Conservation (phyloP, 2,113 vertebrate genomes). For the Micronycteris hirsuta region DNA sequence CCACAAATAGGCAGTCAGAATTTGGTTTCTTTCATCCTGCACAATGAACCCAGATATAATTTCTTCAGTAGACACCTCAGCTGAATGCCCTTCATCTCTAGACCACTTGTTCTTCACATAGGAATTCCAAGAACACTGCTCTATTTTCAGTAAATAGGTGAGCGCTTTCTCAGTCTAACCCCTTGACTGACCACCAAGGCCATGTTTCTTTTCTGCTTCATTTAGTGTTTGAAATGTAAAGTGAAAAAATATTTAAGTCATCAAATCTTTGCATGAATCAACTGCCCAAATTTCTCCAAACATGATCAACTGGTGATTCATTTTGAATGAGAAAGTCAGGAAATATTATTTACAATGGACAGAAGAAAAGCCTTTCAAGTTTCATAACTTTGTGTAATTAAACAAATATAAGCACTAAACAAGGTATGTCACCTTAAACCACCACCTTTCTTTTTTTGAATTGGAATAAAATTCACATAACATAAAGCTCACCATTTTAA, state of each 20-base stretch:
- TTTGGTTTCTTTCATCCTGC: constrained; percentile 97
- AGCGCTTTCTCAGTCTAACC: background rate
- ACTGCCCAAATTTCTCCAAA: constrained; percentile 11
- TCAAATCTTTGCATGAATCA: background rate
- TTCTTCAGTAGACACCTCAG: background rate
- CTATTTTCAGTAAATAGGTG: background rate
- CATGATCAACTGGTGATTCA: background rate
- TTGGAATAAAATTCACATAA: background rate
- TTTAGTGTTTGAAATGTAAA: background rate
- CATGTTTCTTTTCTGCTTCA: background rate
- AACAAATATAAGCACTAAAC: background rate
- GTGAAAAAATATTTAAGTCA: background rate
- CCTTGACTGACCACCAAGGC: background rate
- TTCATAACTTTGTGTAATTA: background rate
- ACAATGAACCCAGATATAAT: constrained; percentile 13
- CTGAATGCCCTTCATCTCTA: background rate
- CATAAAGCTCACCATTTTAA: background rate
- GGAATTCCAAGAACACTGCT: background rate
- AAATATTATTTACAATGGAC: background rate
- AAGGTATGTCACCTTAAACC: background rate
- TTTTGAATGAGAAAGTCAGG: background rate
- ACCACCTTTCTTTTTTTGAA: background rate
- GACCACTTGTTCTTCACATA: background rate
- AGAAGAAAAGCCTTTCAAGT: background rate
- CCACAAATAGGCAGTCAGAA: constrained; percentile 95